These are phyloP conservation scores for Coenonympha glycerion DNA, from an alignment of 2,888 invertebrate species.

Conservation along the genomic window DNA sequence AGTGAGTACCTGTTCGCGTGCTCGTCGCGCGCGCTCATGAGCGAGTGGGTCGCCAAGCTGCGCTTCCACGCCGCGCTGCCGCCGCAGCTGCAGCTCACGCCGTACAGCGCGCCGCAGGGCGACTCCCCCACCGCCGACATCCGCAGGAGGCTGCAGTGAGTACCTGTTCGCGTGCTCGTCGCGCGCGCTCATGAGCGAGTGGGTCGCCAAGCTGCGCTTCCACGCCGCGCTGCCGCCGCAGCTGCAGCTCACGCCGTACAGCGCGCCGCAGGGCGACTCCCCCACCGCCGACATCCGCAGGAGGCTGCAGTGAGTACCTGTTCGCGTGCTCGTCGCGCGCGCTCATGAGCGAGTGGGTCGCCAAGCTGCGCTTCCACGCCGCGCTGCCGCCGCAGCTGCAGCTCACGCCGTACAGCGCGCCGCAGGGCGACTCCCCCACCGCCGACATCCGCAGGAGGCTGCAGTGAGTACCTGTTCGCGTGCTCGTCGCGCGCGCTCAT, in stretches of 20 bases:
- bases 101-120: slow-evolving; percentile 77
- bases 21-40: too few relatives aligned
- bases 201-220: slow-evolving; percentile 94
- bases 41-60: slow-evolving; percentile 94
- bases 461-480: too few relatives aligned
- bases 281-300: neutral
- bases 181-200: too few relatives aligned
- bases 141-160: neutral
- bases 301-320: neutral
- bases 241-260: slow-evolving; percentile 90
- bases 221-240: slow-evolving; percentile 95
- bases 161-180: too few relatives aligned
- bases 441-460: neutral
- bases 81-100: slow-evolving; percentile 91
- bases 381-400: slow-evolving; percentile 93
- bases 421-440: slow-evolving; percentile 29
- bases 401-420: slow-evolving; percentile 83
- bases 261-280: slow-evolving; percentile 43
- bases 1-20: too few relatives aligned
- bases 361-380: slow-evolving; percentile 95
- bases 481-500: too few relatives aligned
- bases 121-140: neutral
- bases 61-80: slow-evolving; percentile 94
- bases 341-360: slow-evolving; percentile 95
- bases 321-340: too few relatives aligned